phyloP scores from a whole-genome alignment of 2,888 invertebrate species.

The Andrena haemorrhoa region DNA sequence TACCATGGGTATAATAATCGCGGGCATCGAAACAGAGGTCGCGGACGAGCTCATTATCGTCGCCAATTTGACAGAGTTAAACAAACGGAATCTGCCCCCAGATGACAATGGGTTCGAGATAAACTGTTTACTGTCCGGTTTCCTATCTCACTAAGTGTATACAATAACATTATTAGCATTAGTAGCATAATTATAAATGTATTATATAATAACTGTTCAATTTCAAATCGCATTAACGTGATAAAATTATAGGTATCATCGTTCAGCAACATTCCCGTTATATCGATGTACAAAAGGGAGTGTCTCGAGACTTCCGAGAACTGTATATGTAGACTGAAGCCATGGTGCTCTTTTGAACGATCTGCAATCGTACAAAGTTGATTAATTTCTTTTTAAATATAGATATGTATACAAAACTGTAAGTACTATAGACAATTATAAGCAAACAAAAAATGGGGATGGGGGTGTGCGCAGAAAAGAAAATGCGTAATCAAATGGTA shows the following conservation, averaged over 20 bases:
- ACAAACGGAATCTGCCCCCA: conserved; percentile 80
- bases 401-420: conserved; percentile 58
- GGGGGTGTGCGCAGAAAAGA: conserved; percentile 2
- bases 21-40: conserved; percentile 77
- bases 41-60: conserved; percentile 78
- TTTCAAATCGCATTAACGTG: conserved; percentile 67
- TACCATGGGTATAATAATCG: conserved; percentile 75
- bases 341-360: conserved; percentile 72
- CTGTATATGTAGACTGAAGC: conserved; percentile 72
- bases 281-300: conserved; percentile 76
- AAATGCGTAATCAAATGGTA: conserved; percentile 58
- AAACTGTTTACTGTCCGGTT: conserved; percentile 66
- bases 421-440: conserved; percentile 51
- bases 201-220: conserved; percentile 66
- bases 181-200: conserved; percentile 68
- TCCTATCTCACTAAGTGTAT: conserved; percentile 66
- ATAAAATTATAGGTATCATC: conserved; percentile 78
- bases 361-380: conserved; percentile 66
- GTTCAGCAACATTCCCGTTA: conserved; percentile 76
- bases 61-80: conserved; percentile 80
- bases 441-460: conserved; percentile 1
- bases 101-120: conserved; percentile 83
- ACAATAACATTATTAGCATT: conserved; percentile 62
- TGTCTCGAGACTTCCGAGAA: conserved; percentile 61
- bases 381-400: conserved; percentile 49